These are phyloP conservation scores for Hydropotes inermis DNA, from an alignment of 2,113 vertebrate species.

Conservation along the genomic window DNA sequence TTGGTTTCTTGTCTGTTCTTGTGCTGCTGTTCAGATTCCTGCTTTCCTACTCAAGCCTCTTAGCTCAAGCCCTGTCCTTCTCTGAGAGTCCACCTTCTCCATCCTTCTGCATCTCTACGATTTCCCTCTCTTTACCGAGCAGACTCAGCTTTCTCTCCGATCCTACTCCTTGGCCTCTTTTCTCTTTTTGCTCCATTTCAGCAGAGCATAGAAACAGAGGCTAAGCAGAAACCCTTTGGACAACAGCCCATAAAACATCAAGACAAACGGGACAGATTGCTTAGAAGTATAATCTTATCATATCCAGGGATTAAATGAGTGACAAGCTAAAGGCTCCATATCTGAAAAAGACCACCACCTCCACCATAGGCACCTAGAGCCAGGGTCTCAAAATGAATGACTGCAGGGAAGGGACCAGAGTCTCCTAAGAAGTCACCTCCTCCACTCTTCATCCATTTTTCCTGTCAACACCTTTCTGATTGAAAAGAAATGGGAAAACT, in stretches of 20 bases:
- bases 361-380: neutral
- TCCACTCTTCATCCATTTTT: neutral
- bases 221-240: neutral
- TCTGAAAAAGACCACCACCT: neutral
- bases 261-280: neutral
- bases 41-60: neutral
- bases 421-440: neutral
- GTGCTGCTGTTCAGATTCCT: neutral
- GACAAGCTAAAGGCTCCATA: neutral
- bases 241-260: neutral
- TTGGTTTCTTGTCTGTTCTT: neutral
- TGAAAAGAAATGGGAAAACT: slow-evolving; percentile 37
- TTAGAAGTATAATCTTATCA: neutral
- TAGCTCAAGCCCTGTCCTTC: neutral
- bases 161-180: neutral
- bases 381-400: neutral
- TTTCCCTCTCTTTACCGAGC: neutral
- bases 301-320: neutral
- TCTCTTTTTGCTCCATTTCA: neutral
- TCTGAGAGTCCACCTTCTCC: neutral
- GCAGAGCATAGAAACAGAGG: neutral
- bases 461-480: slow-evolving; percentile 39
- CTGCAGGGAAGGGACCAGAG: neutral
- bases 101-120: neutral
- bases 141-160: neutral